A percentile compares a stretch with the other conserved stretches of the same genome.
Conservation (phyloP, 1,140 invertebrate genomes). For the Ptiloglossa arizonensis region DNA sequence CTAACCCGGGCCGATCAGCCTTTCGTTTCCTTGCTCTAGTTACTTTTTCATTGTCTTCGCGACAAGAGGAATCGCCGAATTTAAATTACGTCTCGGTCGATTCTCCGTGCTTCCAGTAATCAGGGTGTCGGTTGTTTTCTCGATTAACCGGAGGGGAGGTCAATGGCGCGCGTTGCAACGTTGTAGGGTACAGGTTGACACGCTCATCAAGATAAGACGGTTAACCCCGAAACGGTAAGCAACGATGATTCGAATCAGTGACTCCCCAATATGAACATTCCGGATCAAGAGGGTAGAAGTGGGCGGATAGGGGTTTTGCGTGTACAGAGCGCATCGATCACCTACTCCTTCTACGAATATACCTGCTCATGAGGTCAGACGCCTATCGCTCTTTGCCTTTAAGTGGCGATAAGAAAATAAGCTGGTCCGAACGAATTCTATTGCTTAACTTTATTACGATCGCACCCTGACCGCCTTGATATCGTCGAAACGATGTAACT, state of each 20-base stretch:
- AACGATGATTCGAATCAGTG: constrained; percentile 51
- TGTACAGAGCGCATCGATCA: constrained; percentile 77
- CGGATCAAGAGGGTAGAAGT: constrained; percentile 56
- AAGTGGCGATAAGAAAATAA: constrained; percentile 78
- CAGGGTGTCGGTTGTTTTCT: background rate
- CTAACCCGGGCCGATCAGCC: constrained; percentile 22
- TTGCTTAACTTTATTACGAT: constrained; percentile 64
- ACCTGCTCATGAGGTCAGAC: constrained; percentile 72
- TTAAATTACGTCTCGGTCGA: no score
- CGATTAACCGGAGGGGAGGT: background rate
- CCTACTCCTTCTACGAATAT: constrained; percentile 67
- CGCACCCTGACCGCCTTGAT: background rate
- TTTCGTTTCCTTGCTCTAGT: constrained; percentile 31
- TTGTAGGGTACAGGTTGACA: constrained; percentile 11
- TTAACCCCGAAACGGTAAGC: constrained; percentile 33
- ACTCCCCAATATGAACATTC: constrained; percentile 70
- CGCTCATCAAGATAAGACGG: constrained; percentile 37
- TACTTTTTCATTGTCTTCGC: background rate
- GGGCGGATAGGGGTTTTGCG: constrained; percentile 69
- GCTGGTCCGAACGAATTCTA: constrained; percentile 67
- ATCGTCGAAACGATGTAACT: constrained; percentile 22
- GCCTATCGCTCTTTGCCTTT: constrained; percentile 73
- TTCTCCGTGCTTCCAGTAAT: background rate
- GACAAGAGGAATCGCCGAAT: background rate
- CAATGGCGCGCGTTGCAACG: background rate